Evolutionary conservation across 2,113 vertebrate genomes (phyloP).

Genomic region (Sapayoa aenigma): DNA sequence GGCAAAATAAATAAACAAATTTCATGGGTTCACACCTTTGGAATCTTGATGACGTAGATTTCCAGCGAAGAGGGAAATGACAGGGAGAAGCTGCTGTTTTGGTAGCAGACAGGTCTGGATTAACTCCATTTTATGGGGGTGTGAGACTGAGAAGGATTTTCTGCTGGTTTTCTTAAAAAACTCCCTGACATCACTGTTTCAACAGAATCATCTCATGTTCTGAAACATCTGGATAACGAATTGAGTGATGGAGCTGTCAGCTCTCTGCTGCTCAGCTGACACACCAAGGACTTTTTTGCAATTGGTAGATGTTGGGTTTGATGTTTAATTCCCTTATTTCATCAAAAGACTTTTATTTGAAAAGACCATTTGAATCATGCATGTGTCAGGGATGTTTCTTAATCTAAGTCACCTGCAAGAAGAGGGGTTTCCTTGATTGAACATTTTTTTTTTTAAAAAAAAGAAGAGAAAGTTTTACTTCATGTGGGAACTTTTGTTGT

Average conservation of each 20-base stretch:
- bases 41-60: too few relatives aligned
- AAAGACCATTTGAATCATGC: background rate
- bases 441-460: background rate
- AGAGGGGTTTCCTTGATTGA: background rate
- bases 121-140: background rate
- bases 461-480: background rate
- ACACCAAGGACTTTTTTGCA: background rate
- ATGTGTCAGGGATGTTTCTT: background rate
- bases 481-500: background rate
- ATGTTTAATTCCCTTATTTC: slow-evolving; percentile 35
- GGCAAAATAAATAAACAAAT: too few relatives aligned
- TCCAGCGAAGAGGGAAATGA: too few relatives aligned
- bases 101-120: background rate
- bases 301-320: background rate
- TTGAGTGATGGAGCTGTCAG: background rate
- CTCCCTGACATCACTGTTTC: background rate
- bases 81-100: too few relatives aligned
- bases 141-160: background rate
- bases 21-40: too few relatives aligned
- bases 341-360: slow-evolving; percentile 11
- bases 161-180: background rate
- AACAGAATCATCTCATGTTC: background rate
- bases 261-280: background rate
- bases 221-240: background rate
- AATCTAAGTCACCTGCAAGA: background rate